phyloP scores from a whole-genome alignment of 2,888 invertebrate genomes.

The Tethea ocularis region DNA sequence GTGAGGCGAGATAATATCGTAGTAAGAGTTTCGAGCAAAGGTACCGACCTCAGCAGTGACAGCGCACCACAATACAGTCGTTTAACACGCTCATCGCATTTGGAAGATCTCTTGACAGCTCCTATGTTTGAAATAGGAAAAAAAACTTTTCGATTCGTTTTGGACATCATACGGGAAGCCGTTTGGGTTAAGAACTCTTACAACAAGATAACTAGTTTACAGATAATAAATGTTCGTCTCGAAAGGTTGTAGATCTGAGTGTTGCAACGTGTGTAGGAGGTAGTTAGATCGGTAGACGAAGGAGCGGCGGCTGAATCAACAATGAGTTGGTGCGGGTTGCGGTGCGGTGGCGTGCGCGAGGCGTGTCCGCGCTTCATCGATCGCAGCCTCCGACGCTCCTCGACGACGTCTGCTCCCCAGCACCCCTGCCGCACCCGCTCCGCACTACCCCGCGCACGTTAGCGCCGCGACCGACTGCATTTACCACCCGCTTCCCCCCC shows the following conservation, averaged over 20 bases:
- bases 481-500: constrained; percentile 76
- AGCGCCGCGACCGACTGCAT: constrained; percentile 82
- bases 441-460: constrained; percentile 66
- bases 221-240: constrained; percentile 28
- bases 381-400: constrained; percentile 81
- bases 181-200: constrained; percentile 17
- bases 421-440: constrained; percentile 38
- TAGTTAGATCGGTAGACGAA: constrained; percentile 32
- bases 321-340: constrained; percentile 65
- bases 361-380: constrained; percentile 84
- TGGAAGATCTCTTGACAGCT: constrained; percentile 74
- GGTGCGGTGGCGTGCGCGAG: constrained; percentile 68
- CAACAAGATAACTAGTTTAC: constrained; percentile 28
- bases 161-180: constrained; percentile 33
- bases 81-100: constrained; percentile 81
- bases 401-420: constrained; percentile 77
- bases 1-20: constrained; percentile 66
- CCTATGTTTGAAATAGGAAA: constrained; percentile 49
- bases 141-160: constrained; percentile 41
- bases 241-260: constrained; percentile 20
- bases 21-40: constrained; percentile 56
- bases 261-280: constrained; percentile 16
- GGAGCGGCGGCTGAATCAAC: constrained; percentile 63
- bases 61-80: constrained; percentile 76
- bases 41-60: constrained; percentile 68